A percentile compares a stretch with the other conserved stretches of the same genome.
Evolutionary conservation across 2,888 invertebrate species (phyloP).

Genomic region (Rhagonycha fulva): DNA sequence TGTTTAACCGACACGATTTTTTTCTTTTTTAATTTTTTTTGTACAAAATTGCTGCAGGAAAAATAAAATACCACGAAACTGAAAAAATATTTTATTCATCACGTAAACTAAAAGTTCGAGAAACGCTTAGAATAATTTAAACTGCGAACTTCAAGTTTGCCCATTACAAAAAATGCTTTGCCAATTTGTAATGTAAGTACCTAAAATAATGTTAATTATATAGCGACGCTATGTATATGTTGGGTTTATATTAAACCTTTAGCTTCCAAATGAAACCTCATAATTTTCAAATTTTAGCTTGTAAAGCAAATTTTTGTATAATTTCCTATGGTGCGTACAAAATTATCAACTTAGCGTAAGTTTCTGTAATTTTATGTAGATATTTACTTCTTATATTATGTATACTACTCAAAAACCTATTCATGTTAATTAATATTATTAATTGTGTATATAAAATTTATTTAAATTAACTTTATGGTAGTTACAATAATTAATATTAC

Average conservation of each 20-base stretch:
- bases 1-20: background rate
- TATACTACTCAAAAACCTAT: constrained; percentile 12
- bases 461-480: background rate
- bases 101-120: background rate
- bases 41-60: background rate
- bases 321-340: background rate
- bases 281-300: background rate
- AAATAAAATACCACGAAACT: background rate
- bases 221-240: background rate
- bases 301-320: background rate
- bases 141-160: background rate
- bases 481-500: background rate
- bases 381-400: constrained; percentile 8
- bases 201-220: background rate
- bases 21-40: background rate
- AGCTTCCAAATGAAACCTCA: background rate
- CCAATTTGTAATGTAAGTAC: background rate
- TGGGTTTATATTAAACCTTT: background rate
- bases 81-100: background rate
- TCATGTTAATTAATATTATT: constrained; percentile 18
- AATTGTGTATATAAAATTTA: constrained; percentile 21
- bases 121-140: background rate
- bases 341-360: constrained; percentile 7
- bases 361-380: constrained; percentile 17
- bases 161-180: background rate